Evolutionary conservation across 2,797 vertebrate genomes (phyloP).

Genomic region (Serranus cabrilla): DNA sequence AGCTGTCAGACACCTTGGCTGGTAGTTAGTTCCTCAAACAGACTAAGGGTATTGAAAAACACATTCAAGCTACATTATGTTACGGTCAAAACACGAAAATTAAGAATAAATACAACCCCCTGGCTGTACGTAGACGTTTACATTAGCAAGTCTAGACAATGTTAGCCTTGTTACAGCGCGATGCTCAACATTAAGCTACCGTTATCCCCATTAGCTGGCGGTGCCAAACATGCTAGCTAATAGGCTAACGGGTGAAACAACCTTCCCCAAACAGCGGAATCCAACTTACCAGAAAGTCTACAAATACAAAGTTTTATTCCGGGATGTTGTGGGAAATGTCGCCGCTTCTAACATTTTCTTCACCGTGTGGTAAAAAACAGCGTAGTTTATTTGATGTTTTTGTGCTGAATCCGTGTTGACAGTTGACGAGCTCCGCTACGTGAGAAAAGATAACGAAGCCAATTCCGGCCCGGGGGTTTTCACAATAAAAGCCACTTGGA

Average conservation of each 20-base stretch:
- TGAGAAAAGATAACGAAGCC: conserved; percentile 33
- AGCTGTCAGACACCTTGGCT: conserved; percentile 11
- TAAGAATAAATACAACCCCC: rapidly evolving
- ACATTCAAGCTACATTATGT: background rate
- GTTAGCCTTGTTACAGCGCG: conserved; percentile 5
- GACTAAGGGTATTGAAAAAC: background rate
- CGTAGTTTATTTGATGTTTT: conserved; percentile 14
- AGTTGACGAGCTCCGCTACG: conserved; percentile 36
- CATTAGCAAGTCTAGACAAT: background rate
- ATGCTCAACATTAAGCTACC: conserved; percentile 13
- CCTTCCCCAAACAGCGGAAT: background rate
- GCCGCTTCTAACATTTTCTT: conserved; percentile 50
- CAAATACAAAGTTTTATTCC: conserved; percentile 20
- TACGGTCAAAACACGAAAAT: rapidly evolving
- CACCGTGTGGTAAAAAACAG: background rate
- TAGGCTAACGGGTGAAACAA: conserved; percentile 42
- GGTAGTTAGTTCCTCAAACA: conserved; percentile 10
- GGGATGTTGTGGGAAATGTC: background rate
- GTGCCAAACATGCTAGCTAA: conserved; percentile 62
- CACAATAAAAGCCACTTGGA: conserved; percentile 57
- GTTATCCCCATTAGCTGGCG: conserved; percentile 37
- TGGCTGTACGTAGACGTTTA: rapidly evolving
- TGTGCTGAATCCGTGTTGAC: conserved; percentile 48
- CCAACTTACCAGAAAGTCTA: conserved; percentile 70
- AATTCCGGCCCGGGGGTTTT: conserved; percentile 57